Conservation (phyloP, 2,113 vertebrate species). For the Microtus montanus region DNA sequence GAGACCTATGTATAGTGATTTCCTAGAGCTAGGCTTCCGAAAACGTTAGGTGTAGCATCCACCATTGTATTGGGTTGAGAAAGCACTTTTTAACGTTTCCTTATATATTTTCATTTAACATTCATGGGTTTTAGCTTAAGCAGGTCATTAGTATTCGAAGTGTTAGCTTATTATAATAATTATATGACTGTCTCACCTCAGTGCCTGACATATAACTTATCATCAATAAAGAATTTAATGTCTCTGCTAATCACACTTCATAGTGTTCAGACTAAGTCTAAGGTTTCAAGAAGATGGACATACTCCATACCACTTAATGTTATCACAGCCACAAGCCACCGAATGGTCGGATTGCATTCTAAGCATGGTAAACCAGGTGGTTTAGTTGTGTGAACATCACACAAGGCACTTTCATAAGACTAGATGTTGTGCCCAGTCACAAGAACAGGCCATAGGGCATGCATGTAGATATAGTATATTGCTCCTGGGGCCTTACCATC, state of each 20-base stretch:
- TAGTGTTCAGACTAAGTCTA: background rate
- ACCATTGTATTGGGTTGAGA: background rate
- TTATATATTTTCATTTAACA: background rate
- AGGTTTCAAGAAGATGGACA: background rate
- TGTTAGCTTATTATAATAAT: background rate
- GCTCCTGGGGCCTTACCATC: background rate
- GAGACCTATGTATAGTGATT: background rate
- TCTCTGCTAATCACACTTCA: background rate
- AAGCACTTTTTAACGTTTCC: slow-evolving; percentile 12
- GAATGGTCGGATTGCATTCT: background rate
- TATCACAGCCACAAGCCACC: background rate
- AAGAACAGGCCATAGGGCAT: background rate
- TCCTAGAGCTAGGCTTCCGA: background rate
- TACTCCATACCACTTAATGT: background rate
- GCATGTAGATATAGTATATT: background rate
- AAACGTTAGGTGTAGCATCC: background rate
- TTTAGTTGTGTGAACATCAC: background rate
- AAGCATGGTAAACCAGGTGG: too few species aligned
- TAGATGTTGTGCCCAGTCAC: background rate
- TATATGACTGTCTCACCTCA: background rate
- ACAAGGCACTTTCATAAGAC: background rate
- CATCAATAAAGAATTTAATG: background rate
- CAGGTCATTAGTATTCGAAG: background rate
- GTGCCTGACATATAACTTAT: background rate
- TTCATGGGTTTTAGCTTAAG: background rate